A percentile compares a stretch with the other conserved stretches of the same genome.
These are phyloP conservation scores for Hemicrepidius hirtus DNA, from an alignment of 2,888 invertebrate species.

Conservation along the genomic window DNA sequence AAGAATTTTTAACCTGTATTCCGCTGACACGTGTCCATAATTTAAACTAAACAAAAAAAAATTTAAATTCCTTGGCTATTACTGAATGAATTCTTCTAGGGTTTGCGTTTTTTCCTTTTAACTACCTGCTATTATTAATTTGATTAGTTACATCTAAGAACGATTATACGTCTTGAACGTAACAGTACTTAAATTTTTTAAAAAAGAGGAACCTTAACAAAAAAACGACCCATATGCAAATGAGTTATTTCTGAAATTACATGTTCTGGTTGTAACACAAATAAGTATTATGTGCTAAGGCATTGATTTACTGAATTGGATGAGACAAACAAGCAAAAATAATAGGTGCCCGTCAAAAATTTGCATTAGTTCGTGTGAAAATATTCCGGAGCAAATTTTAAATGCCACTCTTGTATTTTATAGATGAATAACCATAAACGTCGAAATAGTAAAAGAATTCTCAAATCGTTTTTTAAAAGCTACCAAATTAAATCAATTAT, in stretches of 20 bases:
- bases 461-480: conserved; percentile 31
- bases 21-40: conserved; percentile 30
- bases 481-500: conserved; percentile 43
- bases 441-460: not conserved
- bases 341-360: conserved; percentile 18
- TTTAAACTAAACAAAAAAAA: not conserved
- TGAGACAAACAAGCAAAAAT: conserved; percentile 17
- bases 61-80: conserved; percentile 3
- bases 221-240: conserved; percentile 30
- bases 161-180: not conserved
- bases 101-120: too few species aligned
- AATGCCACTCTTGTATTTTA: not conserved
- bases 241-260: conserved; percentile 27
- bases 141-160: too few species aligned
- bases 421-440: not conserved
- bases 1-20: conserved; percentile 28
- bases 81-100: not conserved
- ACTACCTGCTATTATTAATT: too few species aligned
- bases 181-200: not conserved
- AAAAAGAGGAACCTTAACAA: not conserved
- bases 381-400: not conserved
- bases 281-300: conserved; percentile 4
- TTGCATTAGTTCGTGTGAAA: conserved; percentile 27
- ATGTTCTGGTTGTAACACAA: conserved; percentile 27
- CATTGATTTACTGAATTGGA: conserved; percentile 17